phyloP scores from a whole-genome alignment of 1,140 invertebrate species.

The Riptortus pedestris region DNA sequence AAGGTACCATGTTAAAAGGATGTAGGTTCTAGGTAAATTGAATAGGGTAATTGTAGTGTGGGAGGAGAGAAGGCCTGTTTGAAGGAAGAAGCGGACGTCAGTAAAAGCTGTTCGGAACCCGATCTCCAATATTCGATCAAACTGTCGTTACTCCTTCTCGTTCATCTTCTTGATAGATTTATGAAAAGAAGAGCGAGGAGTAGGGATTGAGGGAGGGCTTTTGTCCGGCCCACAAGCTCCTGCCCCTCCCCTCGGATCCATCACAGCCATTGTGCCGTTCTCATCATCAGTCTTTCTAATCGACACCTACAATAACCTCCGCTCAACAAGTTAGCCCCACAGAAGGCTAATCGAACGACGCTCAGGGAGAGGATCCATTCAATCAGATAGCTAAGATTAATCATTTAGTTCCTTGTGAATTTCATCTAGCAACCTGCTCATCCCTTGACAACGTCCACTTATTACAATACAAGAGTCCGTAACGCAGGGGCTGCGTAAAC shows the following conservation, averaged over 20 bases:
- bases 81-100: no score
- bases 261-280: background rate
- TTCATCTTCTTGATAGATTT: background rate
- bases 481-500: no score
- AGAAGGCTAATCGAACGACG: background rate
- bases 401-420: no score
- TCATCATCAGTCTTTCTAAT: background rate
- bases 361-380: background rate
- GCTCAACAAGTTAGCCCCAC: background rate
- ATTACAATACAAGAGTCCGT: no score
- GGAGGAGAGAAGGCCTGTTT: no score
- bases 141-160: background rate
- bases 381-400: background rate
- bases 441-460: no score
- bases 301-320: background rate
- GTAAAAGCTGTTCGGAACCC: no score
- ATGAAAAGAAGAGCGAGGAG: background rate
- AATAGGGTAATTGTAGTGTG: no score
- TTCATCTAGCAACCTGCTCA: no score
- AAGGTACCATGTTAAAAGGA: no score
- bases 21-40: no score
- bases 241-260: background rate
- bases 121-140: background rate
- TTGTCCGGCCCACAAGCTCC: no score
- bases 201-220: background rate